Conservation (phyloP, 2,888 invertebrate genomes). For the Lithophane leautieri region DNA sequence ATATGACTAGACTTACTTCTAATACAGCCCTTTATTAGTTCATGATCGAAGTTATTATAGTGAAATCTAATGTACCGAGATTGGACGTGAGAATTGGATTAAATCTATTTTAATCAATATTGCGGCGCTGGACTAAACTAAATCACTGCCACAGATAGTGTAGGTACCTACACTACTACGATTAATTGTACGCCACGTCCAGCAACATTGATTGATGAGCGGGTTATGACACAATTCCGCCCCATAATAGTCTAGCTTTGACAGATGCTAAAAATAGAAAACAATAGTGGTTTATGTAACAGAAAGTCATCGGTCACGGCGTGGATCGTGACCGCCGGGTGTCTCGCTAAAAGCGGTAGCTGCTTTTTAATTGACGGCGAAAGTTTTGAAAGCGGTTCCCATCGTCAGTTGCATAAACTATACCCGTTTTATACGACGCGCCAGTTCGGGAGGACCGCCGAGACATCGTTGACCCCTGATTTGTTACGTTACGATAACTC, state of each 20-base stretch:
- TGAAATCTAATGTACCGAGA: slow-evolving; percentile 32
- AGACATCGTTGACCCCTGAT: slow-evolving; percentile 59
- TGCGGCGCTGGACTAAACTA: slow-evolving; percentile 43
- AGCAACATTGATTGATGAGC: slow-evolving; percentile 65
- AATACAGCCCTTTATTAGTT: slow-evolving; percentile 34
- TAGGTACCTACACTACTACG: slow-evolving; percentile 42
- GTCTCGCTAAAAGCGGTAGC: slow-evolving; percentile 72
- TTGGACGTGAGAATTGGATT: slow-evolving; percentile 36
- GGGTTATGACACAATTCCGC: slow-evolving; percentile 55
- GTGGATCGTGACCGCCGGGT: slow-evolving; percentile 66
- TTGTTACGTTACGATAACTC: slow-evolving; percentile 56
- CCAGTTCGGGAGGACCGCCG: slow-evolving; percentile 42
- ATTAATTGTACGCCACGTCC: slow-evolving; percentile 62
- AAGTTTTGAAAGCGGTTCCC: slow-evolving; percentile 80
- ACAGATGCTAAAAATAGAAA: slow-evolving; percentile 67
- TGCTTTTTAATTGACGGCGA: slow-evolving; percentile 81
- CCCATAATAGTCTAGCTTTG: slow-evolving; percentile 60
- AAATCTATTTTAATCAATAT: slow-evolving; percentile 56
- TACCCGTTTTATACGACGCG: slow-evolving; percentile 55
- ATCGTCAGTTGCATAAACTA: slow-evolving; percentile 72
- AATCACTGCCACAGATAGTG: slow-evolving; percentile 49
- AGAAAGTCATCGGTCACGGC: slow-evolving; percentile 71
- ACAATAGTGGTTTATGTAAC: slow-evolving; percentile 73
- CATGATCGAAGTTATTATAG: slow-evolving; percentile 50
- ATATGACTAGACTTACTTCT: slow-evolving; percentile 32